Conservation (phyloP, 2,113 vertebrate species). For the Callionymus lyra region DNA sequence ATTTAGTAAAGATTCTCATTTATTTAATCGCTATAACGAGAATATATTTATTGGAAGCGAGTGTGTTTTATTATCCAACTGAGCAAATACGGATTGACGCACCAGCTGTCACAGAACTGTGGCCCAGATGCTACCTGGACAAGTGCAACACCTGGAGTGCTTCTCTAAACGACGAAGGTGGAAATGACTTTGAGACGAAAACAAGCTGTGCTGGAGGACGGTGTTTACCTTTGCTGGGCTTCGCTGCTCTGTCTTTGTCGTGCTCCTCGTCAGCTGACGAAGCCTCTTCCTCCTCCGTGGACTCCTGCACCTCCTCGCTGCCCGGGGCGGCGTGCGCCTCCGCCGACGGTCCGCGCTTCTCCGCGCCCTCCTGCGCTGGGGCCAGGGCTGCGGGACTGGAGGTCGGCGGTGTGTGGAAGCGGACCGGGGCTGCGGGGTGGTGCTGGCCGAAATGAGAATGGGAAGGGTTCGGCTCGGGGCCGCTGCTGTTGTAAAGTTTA, state of each 20-base stretch:
- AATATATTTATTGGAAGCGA: too few relatives aligned
- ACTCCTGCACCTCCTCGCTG: constrained; percentile 77
- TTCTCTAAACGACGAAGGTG: too few relatives aligned
- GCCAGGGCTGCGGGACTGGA: constrained; percentile 63
- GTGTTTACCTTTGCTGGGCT: constrained; percentile 79
- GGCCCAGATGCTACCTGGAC: too few relatives aligned
- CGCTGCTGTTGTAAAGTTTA: constrained; percentile 78
- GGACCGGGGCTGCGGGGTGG: constrained; percentile 72
- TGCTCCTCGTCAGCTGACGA: constrained; percentile 84
- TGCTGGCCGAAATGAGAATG: constrained; percentile 72
- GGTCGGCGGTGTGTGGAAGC: constrained; percentile 78
- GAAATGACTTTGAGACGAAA: too few relatives aligned
- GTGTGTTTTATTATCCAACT: too few relatives aligned
- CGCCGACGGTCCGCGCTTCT: constrained; percentile 61
- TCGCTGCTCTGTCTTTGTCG: constrained; percentile 77
- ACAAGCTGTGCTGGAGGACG: constrained; percentile 28
- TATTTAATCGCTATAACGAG: too few relatives aligned
- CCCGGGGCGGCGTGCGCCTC: constrained; percentile 64
- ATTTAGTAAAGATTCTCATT: background rate
- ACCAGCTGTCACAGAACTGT: too few relatives aligned
- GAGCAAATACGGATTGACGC: too few relatives aligned
- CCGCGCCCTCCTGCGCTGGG: constrained; percentile 65
- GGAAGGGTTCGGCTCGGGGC: constrained; percentile 72
- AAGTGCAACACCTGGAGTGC: too few relatives aligned
- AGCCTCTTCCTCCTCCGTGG: constrained; percentile 81